Base-by-base conservation (phyloP, 2,888 invertebrate species). In the Drosophila stalkeri region DNA sequence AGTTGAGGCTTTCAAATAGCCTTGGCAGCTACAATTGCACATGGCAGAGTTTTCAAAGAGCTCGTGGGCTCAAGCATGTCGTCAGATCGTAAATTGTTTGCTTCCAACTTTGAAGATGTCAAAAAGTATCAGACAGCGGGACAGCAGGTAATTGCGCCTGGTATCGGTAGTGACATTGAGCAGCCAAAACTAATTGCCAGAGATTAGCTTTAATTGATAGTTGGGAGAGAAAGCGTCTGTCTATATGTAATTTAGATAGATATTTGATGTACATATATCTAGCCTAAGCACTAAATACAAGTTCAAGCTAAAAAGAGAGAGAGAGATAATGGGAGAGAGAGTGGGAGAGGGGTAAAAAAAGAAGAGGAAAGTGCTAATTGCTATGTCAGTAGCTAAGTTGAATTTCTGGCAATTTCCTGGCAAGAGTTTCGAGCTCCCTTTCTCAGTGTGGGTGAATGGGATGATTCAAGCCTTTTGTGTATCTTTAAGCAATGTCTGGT, bases 21-120 rank as follows among this genome's bases (percentile, higher is more conserved):
- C 85, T 75, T 77, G 84, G 72, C 79, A 79, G 77, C 72, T 81
- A 74, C 81, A 81, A 71, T 82, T 82, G 80, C 67, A 76, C 72
- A 62, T 75, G 71, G 66, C 72, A 55, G 54, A 84, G 66, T 77
- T 75, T 61, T 57, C 76, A 66, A 67, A 74, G 65, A 64, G 71
- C 67, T 69, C 52, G 35, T 52, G 14, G 54, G n/a, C 60, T 31
- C 62, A 27, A 76, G 60, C 65, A 74, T 70, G 83, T 73, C 80
- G 70, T 60, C 77, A 80, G 62, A 57, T 64, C 63, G 60, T 56
- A 64, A 78, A 76, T 72, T 73, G 76, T 73, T 78, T 81, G 75
- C 64, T 27, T 57, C 46, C 35, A 37, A 64, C 31, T 75, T 75
- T 39, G 27, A 11, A 49, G 52, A n/a, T 39, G 39, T 20, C 64